phyloP scores from a whole-genome alignment of 1,140 invertebrate species.

The Phymorhynchus buccinoides region DNA sequence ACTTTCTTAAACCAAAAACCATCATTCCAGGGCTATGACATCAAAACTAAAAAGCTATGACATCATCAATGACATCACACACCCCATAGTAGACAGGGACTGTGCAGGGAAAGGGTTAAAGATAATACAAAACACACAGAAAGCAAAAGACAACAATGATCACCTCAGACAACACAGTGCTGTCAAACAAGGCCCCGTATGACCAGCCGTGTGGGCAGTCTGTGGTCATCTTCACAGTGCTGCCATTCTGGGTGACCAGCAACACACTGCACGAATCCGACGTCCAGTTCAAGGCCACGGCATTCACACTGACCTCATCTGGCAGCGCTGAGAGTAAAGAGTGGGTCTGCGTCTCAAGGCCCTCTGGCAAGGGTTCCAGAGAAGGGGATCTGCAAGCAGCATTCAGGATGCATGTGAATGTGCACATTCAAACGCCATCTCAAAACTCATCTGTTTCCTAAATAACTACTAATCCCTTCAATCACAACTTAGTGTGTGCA shows the following conservation, averaged over 20 bases:
- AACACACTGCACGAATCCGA: not conserved
- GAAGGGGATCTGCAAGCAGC: not conserved
- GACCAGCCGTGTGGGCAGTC: slow-evolving; percentile 50
- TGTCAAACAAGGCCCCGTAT: slow-evolving; percentile 48
- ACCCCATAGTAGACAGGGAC: no score
- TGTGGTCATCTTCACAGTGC: not conserved
- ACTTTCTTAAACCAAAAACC: no score
- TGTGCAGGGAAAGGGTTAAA: not conserved
- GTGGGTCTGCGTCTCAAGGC: not conserved
- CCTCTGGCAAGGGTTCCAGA: not conserved
- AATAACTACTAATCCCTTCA: no score
- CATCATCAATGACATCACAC: no score
- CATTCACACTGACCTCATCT: not conserved
- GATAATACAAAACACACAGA: not conserved
- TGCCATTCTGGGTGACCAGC: slow-evolving; percentile 36
- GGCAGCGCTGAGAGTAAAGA: not conserved
- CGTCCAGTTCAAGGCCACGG: slow-evolving; percentile 1
- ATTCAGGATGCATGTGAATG: no score
- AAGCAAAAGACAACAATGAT: slow-evolving; percentile 3
- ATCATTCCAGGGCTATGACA: no score
- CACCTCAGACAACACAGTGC: slow-evolving; percentile 52
- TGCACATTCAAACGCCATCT: no score
- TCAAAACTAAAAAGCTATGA: no score
- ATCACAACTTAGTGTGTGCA: no score
- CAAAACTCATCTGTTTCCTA: no score